Evolutionary conservation across 2,113 vertebrate species (phyloP).

Genomic region (Poicephalus meyeri): DNA sequence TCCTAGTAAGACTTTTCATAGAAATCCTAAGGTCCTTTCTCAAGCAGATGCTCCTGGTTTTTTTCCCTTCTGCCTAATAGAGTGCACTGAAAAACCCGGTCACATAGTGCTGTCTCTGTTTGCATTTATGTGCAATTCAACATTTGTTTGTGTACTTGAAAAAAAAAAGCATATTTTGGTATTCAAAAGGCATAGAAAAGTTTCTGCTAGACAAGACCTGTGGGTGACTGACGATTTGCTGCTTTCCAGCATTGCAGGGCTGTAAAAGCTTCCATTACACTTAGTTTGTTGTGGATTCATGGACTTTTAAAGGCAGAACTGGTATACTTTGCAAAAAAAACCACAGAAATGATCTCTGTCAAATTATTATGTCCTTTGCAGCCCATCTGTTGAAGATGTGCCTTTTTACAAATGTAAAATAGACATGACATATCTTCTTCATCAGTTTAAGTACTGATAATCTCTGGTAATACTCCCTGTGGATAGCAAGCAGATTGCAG

Average conservation of each 20-base stretch:
- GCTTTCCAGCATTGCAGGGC: background rate
- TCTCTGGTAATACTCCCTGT: constrained; percentile 57
- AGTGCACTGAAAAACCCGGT: background rate
- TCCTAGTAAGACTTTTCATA: background rate
- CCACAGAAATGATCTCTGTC: background rate
- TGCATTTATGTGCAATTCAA: background rate
- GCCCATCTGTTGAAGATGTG: background rate
- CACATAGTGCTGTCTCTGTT: background rate
- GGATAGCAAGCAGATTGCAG: constrained; percentile 43
- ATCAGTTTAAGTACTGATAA: constrained; percentile 54
- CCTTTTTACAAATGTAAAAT: constrained; percentile 10
- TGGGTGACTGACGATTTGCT: background rate
- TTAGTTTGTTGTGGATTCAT: background rate
- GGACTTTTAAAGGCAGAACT: background rate
- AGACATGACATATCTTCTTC: constrained; percentile 31
- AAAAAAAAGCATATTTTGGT: background rate
- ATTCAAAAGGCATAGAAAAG: background rate
- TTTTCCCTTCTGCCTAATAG: background rate
- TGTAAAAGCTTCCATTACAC: background rate
- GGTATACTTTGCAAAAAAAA: background rate
- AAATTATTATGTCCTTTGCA: background rate
- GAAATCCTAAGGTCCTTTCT: background rate
- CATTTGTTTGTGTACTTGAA: background rate
- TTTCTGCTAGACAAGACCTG: background rate
- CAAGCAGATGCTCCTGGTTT: background rate